These are phyloP conservation scores for Zosterops borbonicus DNA, from an alignment of 2,113 vertebrate species.

Conservation along the genomic window DNA sequence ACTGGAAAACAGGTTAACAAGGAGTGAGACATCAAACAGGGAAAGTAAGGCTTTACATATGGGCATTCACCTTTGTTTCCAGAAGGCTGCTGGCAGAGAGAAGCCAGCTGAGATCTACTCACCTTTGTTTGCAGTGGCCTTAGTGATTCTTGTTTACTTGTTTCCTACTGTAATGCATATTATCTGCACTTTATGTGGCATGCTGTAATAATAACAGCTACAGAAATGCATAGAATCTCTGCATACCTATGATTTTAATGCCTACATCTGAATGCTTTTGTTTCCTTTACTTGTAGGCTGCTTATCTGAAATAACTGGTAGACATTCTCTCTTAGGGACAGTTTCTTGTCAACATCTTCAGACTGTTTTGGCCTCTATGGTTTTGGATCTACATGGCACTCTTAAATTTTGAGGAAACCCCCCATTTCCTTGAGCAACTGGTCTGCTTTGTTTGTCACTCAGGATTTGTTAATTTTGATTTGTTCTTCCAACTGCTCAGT, in stretches of 20 bases:
- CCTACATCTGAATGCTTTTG: background rate
- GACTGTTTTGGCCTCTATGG: background rate
- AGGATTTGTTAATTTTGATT: background rate
- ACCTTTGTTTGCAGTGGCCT: slow-evolving; percentile 26
- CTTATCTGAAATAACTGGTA: background rate
- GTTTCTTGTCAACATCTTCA: background rate
- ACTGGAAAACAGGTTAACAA: slow-evolving; percentile 26
- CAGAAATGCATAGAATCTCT: background rate
- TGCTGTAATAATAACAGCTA: background rate
- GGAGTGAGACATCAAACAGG: background rate
- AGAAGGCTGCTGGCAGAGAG: slow-evolving; percentile 14
- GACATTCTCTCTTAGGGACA: background rate
- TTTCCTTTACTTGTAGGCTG: background rate
- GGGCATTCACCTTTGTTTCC: background rate
- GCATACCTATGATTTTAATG: background rate
- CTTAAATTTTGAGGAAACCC: background rate
- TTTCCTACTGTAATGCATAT: background rate
- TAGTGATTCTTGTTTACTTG: background rate
- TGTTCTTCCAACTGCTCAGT: background rate
- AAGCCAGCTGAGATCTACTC: slow-evolving; percentile 28
- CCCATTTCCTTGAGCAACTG: background rate
- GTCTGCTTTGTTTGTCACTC: background rate
- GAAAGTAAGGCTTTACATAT: background rate
- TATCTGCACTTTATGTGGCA: background rate
- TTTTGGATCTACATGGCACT: background rate